Evolutionary conservation across 2,113 vertebrate genomes (phyloP).

Genomic region (Crocuta crocuta): DNA sequence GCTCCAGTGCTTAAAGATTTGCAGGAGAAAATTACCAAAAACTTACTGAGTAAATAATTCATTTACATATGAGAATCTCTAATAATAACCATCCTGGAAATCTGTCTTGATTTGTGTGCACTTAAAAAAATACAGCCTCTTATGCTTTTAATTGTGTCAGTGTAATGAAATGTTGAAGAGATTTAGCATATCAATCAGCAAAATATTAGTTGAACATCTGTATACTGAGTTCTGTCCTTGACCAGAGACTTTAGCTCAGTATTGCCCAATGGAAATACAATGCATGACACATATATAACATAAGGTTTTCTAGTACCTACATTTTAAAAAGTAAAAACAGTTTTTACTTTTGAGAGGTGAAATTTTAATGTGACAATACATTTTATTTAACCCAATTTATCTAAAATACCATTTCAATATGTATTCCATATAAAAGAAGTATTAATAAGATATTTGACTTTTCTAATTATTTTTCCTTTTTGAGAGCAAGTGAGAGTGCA

Average conservation of each 20-base stretch:
- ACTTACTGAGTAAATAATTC: neutral
- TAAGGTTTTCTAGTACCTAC: neutral
- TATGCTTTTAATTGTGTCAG: slow-evolving; percentile 16
- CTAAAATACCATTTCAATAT: slow-evolving; percentile 9
- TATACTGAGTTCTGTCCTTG: slow-evolving; percentile 28
- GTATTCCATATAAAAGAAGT: neutral
- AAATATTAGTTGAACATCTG: slow-evolving; percentile 6
- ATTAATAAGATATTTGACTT: neutral
- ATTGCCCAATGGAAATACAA: neutral
- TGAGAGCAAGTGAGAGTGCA: no score
- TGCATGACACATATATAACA: neutral
- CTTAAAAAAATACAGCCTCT: neutral
- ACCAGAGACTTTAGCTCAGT: neutral
- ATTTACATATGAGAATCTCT: neutral
- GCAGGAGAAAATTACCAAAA: neutral
- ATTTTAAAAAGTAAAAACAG: slow-evolving; percentile 18
- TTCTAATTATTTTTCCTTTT: no score
- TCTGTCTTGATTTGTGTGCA: neutral
- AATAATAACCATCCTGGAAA: neutral
- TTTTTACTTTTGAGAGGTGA: neutral
- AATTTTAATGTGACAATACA: neutral
- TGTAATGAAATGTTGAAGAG: neutral
- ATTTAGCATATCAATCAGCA: neutral
- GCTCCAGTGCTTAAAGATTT: neutral
- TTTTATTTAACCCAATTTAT: slow-evolving; percentile 3